These are phyloP conservation scores for Helogale parvula DNA, from an alignment of 2,113 vertebrate genomes.

Conservation along the genomic window DNA sequence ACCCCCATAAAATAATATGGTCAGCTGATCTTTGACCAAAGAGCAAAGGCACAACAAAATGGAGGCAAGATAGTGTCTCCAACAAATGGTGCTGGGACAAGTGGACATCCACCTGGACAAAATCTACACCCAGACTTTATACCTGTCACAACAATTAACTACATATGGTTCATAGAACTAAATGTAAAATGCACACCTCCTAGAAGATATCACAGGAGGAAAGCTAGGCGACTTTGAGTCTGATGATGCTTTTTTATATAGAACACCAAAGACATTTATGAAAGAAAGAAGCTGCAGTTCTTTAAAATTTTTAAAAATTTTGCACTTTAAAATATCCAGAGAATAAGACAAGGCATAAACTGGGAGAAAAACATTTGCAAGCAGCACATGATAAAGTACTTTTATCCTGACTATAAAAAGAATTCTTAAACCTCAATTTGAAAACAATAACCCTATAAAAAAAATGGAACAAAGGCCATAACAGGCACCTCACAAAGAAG, in stretches of 20 bases:
- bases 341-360: neutral
- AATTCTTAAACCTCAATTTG: neutral
- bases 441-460: neutral
- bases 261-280: neutral
- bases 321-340: neutral
- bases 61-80: too few relatives aligned
- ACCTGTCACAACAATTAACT: neutral
- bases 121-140: neutral
- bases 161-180: neutral
- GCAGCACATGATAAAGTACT: neutral
- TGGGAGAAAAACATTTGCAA: neutral
- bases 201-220: neutral
- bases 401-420: neutral
- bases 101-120: neutral
- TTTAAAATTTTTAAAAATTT: neutral
- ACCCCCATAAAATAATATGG: too few relatives aligned
- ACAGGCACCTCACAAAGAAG: neutral
- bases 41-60: too few relatives aligned
- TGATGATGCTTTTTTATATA: neutral
- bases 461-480: neutral
- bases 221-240: neutral
- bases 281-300: neutral
- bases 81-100: too few relatives aligned
- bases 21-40: too few relatives aligned
- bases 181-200: neutral